Conservation (phyloP, 2,797 vertebrate species). For the Muraenolepis orangiensis region DNA sequence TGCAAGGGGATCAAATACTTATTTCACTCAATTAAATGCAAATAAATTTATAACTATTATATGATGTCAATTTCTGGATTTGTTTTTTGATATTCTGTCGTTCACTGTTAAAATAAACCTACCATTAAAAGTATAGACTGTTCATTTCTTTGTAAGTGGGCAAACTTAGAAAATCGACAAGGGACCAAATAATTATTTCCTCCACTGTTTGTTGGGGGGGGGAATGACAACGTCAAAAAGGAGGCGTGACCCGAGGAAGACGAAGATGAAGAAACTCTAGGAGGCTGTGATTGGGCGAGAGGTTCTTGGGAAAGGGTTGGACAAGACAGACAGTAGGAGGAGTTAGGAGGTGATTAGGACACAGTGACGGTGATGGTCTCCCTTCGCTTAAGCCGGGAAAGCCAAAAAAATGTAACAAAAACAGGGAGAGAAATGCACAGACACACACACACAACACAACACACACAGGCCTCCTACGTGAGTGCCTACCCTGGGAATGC, state of each 20-base stretch:
- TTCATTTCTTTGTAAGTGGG: no score
- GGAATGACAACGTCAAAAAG: neutral
- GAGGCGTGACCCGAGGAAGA: neutral
- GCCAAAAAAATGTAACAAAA: neutral
- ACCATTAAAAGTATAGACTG: no score
- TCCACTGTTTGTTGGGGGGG: no score
- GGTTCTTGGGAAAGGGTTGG: neutral
- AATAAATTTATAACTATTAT: no score
- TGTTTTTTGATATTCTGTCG: no score
- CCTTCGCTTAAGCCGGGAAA: no score
- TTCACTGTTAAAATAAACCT: no score
- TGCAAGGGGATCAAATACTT: no score
- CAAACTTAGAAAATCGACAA: no score
- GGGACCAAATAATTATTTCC: no score
- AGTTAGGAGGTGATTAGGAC: neutral
- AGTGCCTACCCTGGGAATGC: constrained; percentile 79
- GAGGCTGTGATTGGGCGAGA: neutral
- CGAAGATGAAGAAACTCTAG: neutral
- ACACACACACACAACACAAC: constrained; percentile 21
- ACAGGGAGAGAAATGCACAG: neutral
- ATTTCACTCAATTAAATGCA: no score
- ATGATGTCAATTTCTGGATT: no score
- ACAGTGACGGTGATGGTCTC: neutral
- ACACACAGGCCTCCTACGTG: constrained; percentile 56
- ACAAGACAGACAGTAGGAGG: neutral